A percentile compares a stretch with the other conserved stretches of the same genome.
Conservation (phyloP, 1,140 invertebrate species). For the Philaenus spumarius region DNA sequence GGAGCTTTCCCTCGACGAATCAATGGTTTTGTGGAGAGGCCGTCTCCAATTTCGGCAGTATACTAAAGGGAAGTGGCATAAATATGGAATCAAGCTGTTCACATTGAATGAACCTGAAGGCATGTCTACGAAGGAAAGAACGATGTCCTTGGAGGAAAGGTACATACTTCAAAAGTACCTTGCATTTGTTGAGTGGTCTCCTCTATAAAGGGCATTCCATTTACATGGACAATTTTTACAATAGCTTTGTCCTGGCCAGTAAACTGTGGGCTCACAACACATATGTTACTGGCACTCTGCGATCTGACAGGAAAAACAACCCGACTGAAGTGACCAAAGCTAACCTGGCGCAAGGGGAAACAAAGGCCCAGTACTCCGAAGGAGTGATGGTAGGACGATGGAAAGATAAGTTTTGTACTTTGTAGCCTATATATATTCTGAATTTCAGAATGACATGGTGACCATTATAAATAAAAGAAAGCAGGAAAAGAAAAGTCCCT, state of each 20-base stretch:
- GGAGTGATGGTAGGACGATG: too few relatives aligned
- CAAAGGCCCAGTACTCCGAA: background rate
- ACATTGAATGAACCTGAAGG: too few relatives aligned
- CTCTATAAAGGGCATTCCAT: conserved; percentile 18
- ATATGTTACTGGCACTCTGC: conserved; percentile 1
- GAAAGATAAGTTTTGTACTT: conserved; percentile 28
- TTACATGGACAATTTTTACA: conserved; percentile 20
- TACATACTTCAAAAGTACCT: background rate
- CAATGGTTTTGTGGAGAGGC: too few relatives aligned
- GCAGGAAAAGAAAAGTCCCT: conserved; percentile 10
- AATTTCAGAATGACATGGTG: conserved; percentile 22
- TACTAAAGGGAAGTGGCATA: conserved; percentile 2
- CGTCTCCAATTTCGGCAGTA: background rate
- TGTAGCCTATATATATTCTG: conserved; percentile 33
- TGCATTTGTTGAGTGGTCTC: background rate
- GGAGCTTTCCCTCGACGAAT: too few relatives aligned
- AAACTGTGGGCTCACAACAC: background rate
- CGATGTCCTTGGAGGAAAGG: background rate
- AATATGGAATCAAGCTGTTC: too few relatives aligned
- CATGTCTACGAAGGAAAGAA: background rate
- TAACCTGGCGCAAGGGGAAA: too few relatives aligned
- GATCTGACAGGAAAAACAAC: too few relatives aligned
- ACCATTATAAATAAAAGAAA: too few relatives aligned
- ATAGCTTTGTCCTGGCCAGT: background rate
- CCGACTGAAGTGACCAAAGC: background rate